A percentile compares a stretch with the other conserved stretches of the same genome.
These are phyloP conservation scores for Auanema freiburgensis DNA, from an alignment of 2,888 invertebrate species.

Conservation along the genomic window DNA sequence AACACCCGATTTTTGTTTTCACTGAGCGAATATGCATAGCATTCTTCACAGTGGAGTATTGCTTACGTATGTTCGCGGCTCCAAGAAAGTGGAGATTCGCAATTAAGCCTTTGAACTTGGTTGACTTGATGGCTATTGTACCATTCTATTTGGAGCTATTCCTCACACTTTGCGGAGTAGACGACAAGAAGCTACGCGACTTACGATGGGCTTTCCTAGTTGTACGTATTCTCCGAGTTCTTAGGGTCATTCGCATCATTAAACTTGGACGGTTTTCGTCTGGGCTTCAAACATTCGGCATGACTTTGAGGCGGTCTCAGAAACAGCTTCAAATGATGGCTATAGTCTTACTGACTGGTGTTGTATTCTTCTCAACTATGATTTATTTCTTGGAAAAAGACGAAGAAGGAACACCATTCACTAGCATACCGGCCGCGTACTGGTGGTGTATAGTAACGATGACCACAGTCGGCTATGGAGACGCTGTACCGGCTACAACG, in stretches of 20 bases:
- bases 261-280: slow-evolving; percentile 59
- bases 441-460: slow-evolving; percentile 64
- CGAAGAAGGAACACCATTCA: slow-evolving; percentile 61
- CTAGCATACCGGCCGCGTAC: slow-evolving; percentile 63
- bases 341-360: slow-evolving; percentile 62
- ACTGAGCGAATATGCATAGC: slow-evolving; percentile 63
- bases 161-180: slow-evolving; percentile 61
- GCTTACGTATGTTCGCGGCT: slow-evolving; percentile 56
- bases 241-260: slow-evolving; percentile 61
- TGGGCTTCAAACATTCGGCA: slow-evolving; percentile 63
- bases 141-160: slow-evolving; percentile 63
- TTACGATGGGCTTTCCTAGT: slow-evolving; percentile 63
- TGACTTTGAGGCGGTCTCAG: slow-evolving; percentile 61
- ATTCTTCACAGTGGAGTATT: slow-evolving; percentile 63
- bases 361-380: slow-evolving; percentile 64
- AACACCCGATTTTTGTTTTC: slow-evolving; percentile 63
- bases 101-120: slow-evolving; percentile 58
- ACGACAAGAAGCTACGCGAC: slow-evolving; percentile 61
- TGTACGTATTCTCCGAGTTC: slow-evolving; percentile 61
- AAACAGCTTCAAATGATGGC: slow-evolving; percentile 63
- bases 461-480: slow-evolving; percentile 64
- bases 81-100: slow-evolving; percentile 61
- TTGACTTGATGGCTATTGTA: slow-evolving; percentile 60
- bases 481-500: slow-evolving; percentile 60
- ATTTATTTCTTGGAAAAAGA: slow-evolving; percentile 64